Percentiles rank a stretch among this genome's conserved stretches.
Conservation (phyloP, 2,797 vertebrate species). For the Muraenolepis orangiensis region DNA sequence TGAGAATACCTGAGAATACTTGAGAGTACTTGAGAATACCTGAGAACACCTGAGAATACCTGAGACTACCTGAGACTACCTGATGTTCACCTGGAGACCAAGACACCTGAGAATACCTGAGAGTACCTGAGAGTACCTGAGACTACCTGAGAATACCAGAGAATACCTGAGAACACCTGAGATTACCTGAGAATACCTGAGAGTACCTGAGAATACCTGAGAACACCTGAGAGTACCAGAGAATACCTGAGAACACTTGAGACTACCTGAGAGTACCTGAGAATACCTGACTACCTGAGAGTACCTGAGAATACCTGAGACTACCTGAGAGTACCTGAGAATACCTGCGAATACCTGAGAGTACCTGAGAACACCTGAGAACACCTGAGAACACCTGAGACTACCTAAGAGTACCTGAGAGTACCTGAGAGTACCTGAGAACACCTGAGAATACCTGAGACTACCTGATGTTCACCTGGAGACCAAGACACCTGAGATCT, state of each 20-base stretch:
- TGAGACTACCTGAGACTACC: too few relatives aligned
- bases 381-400: neutral
- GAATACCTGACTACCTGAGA: slow-evolving; percentile 19
- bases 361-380: neutral
- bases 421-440: neutral
- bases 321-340: neutral
- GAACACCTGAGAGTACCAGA: too few relatives aligned
- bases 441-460: neutral
- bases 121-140: too few relatives aligned
- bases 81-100: slow-evolving; percentile 26
- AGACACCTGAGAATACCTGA: too few relatives aligned
- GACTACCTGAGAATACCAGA: too few relatives aligned
- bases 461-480: neutral
- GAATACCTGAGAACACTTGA: too few relatives aligned
- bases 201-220: too few relatives aligned
- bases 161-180: too few relatives aligned
- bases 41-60: too few relatives aligned
- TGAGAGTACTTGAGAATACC: too few relatives aligned
- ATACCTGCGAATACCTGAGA: slow-evolving; percentile 24
- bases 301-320: neutral
- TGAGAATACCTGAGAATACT: too few relatives aligned
- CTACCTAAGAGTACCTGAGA: slow-evolving; percentile 22
- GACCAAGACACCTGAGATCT: neutral
- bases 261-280: slow-evolving; percentile 2
- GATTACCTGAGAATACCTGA: neutral